Evolutionary conservation across 1,140 invertebrate species (phyloP), one percentile per base, ranked within the genome.

Genomic region (Pantala flavescens): DNA sequence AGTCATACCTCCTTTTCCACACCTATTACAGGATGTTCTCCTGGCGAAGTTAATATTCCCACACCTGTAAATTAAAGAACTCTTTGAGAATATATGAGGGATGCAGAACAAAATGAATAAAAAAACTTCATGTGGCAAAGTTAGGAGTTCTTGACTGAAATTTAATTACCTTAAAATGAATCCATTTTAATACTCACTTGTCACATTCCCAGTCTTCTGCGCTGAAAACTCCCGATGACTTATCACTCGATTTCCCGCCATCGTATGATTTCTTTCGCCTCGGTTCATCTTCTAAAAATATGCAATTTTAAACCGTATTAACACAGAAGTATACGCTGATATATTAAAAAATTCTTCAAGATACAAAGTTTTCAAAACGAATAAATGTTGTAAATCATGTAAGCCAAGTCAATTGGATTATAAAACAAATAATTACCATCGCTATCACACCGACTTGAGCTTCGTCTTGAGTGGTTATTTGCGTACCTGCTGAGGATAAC

Each of bases 201-300:
- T 93, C 96, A 82, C 98, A 99, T 81, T 98, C 95, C 98, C 98
- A 99, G 83, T 99, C 98, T 84, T 99, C 97, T 73, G 98, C 97
- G 85, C 94, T 95, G 81, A 94, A 98, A n/a, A 99, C 86, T 19
- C 98, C 98, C 79, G 96, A 90, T 78, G 96, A 98, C 84, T 99
- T 99, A 81, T 99, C 98, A 9, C 98, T 98, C 23, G 49, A 63
- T 21, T 63, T 63, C n/a, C 49, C 49, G n/a, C 49, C 49, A 63
- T 63, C 49, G 12, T 63, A 63, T 19, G 49, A 63, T 21, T 63
- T 63, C 49, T 63, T 63, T 14, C 49, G 14, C 12, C 49, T 63
- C 5, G 49, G 49, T 14, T 63, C 49, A 14, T 63, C 49, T 19
- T 63, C 49, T 63, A 21, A 3, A 36, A 36, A 36, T 36, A 36